These are phyloP conservation scores for Trichosurus vulpecula DNA, from an alignment of 2,797 vertebrate genomes.

Conservation along the genomic window DNA sequence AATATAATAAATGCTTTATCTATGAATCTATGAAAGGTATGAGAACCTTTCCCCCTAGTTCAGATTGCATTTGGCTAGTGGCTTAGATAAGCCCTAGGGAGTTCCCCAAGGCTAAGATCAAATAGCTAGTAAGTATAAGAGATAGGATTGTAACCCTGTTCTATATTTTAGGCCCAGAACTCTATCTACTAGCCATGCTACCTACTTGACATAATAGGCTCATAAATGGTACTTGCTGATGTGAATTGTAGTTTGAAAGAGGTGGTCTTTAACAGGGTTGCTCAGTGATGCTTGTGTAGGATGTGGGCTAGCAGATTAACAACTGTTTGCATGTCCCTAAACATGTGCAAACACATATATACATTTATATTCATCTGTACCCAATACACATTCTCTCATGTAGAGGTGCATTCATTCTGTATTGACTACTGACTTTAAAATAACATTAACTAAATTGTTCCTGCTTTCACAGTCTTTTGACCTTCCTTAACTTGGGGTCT, in stretches of 20 bases:
- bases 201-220: not conserved
- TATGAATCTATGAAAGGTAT: not conserved
- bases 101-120: not conserved
- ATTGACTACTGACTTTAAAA: not conserved
- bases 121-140: not conserved
- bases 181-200: not conserved
- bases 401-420: not conserved
- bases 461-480: not conserved
- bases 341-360: not conserved
- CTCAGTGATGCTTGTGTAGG: not conserved
- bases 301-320: not conserved
- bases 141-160: not conserved
- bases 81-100: not conserved
- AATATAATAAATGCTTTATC: not conserved
- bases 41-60: not conserved
- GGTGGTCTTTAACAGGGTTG: not conserved
- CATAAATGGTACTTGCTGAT: not conserved
- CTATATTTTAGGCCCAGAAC: not conserved
- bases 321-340: not conserved
- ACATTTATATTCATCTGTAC: not conserved
- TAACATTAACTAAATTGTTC: not conserved
- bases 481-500: not conserved
- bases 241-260: not conserved
- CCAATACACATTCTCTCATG: not conserved
- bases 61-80: not conserved